phyloP scores from a whole-genome alignment of 1,140 invertebrate genomes.

The Hyles vespertilio region DNA sequence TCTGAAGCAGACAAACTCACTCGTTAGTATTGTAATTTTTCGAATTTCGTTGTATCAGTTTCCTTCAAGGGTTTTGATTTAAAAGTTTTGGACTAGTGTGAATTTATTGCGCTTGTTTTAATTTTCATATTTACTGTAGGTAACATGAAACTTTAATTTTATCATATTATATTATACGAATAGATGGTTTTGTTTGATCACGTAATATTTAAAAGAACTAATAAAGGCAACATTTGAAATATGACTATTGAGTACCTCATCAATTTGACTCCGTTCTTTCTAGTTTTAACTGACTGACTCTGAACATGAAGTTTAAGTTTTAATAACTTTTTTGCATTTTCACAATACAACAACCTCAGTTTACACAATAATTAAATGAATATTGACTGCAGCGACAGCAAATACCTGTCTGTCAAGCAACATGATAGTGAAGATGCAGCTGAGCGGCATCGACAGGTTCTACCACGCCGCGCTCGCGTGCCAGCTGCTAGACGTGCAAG shows the following conservation, averaged over 20 bases:
- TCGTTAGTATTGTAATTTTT: constrained; percentile 17
- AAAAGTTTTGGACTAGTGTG: no score
- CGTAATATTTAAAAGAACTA: not conserved
- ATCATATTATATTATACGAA: no score
- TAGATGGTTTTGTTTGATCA: not conserved
- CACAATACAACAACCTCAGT: no score
- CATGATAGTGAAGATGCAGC: constrained; percentile 39
- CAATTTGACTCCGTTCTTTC: not conserved
- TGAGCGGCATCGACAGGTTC: constrained; percentile 65
- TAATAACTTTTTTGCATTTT: no score
- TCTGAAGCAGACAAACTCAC: constrained; percentile 32
- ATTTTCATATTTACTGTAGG: no score
- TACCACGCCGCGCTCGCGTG: constrained; percentile 78
- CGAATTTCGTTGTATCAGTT: no score
- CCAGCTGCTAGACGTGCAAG: constrained; percentile 78
- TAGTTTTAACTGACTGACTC: no score
- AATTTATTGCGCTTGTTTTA: no score
- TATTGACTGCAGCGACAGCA: constrained; percentile 15
- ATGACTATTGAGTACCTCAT: not conserved
- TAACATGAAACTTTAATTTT: no score
- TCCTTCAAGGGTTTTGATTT: no score
- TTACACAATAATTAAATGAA: no score
- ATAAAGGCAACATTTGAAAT: not conserved
- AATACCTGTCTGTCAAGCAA: constrained; percentile 30
- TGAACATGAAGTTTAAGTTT: no score